Conservation (phyloP, 2,113 vertebrate genomes). For the Lipophrys pholis region DNA sequence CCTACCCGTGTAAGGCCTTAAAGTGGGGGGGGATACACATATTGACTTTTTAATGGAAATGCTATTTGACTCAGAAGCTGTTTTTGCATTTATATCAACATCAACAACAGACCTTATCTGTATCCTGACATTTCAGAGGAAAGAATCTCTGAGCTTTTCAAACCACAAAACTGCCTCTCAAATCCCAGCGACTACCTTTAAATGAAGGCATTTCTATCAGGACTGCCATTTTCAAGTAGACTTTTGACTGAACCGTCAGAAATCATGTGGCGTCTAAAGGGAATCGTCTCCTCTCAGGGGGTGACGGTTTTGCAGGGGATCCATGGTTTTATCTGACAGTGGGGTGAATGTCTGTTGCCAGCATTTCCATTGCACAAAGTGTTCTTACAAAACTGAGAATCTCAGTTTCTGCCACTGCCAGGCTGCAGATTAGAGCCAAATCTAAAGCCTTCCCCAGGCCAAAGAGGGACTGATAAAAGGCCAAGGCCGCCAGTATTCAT, state of each 20-base stretch:
- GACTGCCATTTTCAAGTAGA: constrained; percentile 5
- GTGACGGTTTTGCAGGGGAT: constrained; percentile 16
- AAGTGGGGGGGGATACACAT: background rate
- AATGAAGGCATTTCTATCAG: constrained; percentile 8
- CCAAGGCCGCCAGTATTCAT: constrained; percentile 2
- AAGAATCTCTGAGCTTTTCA: constrained; percentile 11
- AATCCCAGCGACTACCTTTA: background rate
- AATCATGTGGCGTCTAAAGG: constrained; percentile 2
- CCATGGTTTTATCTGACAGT: constrained; percentile 20
- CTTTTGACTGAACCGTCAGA: constrained; percentile 12
- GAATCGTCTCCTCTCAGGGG: constrained; percentile 7
- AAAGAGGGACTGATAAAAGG: constrained; percentile 41
- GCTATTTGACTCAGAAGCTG: background rate
- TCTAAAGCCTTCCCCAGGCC: constrained; percentile 24
- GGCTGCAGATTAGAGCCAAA: constrained; percentile 35
- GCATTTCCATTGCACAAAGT: constrained; percentile 21
- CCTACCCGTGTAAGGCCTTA: background rate
- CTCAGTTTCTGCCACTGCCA: constrained; percentile 35
- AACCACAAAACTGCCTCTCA: background rate
- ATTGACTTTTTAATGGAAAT: background rate
- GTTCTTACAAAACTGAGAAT: constrained; percentile 6
- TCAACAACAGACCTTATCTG: constrained; percentile 6
- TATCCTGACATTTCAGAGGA: constrained; percentile 28
- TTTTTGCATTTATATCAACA: background rate
- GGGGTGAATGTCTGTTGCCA: constrained; percentile 1